These are phyloP conservation scores for Glossophaga mutica DNA, from an alignment of 2,797 vertebrate species.

Conservation along the genomic window DNA sequence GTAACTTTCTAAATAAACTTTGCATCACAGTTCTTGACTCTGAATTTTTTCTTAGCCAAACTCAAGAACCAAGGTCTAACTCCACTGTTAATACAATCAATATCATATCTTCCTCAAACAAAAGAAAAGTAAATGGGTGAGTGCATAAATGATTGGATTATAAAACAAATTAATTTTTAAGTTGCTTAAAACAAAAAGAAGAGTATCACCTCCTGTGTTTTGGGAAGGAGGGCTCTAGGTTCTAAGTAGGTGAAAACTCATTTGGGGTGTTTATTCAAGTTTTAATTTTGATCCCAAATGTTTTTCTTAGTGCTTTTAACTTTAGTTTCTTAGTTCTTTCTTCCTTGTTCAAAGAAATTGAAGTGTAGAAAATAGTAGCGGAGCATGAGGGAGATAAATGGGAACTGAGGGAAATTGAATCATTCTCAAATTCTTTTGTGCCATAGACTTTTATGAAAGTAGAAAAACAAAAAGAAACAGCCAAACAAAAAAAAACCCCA, in stretches of 20 bases:
- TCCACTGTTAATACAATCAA: neutral
- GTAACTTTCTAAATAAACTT: neutral
- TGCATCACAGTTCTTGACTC: neutral
- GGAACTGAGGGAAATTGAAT: neutral
- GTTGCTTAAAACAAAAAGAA: neutral
- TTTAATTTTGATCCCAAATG: slow-evolving; percentile 40
- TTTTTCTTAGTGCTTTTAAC: slow-evolving; percentile 19
- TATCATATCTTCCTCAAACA: neutral
- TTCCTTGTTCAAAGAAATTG: slow-evolving; percentile 12
- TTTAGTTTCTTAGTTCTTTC: neutral
- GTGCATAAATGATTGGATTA: neutral
- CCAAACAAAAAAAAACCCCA: neutral
- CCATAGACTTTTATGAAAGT: neutral
- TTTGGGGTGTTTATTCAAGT: neutral
- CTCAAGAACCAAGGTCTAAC: neutral
- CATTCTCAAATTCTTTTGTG: neutral
- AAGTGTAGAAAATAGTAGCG: neutral
- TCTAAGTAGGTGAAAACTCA: neutral
- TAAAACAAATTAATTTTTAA: neutral
- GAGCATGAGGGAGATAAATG: neutral
- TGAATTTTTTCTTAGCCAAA: neutral
- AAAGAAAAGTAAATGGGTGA: neutral
- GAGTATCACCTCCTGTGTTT: neutral
- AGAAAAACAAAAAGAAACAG: neutral
- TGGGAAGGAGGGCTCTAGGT: neutral